phyloP scores from a whole-genome alignment of 2,888 invertebrate species.

The Griposia aprilina region DNA sequence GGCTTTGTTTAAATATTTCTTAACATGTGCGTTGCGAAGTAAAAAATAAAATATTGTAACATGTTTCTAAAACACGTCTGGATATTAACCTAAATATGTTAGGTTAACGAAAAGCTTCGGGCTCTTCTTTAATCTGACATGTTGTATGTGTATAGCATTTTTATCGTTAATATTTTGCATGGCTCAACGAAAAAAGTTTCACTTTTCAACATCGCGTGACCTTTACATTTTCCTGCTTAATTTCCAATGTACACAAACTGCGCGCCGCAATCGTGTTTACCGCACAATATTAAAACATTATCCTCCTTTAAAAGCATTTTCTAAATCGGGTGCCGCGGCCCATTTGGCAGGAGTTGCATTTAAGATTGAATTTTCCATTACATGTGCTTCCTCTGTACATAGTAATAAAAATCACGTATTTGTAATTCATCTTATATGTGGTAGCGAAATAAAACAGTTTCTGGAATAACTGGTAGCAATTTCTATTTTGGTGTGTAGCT shows the following conservation, averaged over 20 bases:
- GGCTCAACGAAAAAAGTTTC: slow-evolving; percentile 55
- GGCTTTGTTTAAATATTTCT: slow-evolving; percentile 30
- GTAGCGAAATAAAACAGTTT: slow-evolving; percentile 30
- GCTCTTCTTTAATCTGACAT: slow-evolving; percentile 28
- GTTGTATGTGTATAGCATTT: slow-evolving; percentile 42
- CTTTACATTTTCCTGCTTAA: slow-evolving; percentile 56
- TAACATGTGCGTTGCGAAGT: not conserved
- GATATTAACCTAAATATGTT: slow-evolving; percentile 23
- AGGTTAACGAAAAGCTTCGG: slow-evolving; percentile 20
- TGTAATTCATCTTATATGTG: slow-evolving; percentile 45
- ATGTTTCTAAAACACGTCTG: slow-evolving; percentile 13
- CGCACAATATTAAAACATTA: slow-evolving; percentile 59
- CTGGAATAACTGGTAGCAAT: slow-evolving; percentile 29
- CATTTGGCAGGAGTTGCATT: slow-evolving; percentile 56
- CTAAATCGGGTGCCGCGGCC: slow-evolving; percentile 32
- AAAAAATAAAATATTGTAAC: slow-evolving; percentile 38
- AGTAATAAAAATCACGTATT: slow-evolving; percentile 58
- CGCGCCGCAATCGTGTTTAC: slow-evolving; percentile 53
- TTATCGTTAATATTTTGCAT: slow-evolving; percentile 48
- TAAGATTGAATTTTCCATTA: slow-evolving; percentile 58
- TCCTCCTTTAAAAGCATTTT: slow-evolving; percentile 47
- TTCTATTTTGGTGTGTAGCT: slow-evolving; percentile 27
- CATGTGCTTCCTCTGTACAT: slow-evolving; percentile 37
- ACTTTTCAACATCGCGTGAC: slow-evolving; percentile 57
- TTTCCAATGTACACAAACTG: slow-evolving; percentile 61